Evolutionary conservation across 1,140 invertebrate genomes (phyloP), one percentile per base, ranked within the genome.

Genomic region (Oryzaephilus surinamensis): DNA sequence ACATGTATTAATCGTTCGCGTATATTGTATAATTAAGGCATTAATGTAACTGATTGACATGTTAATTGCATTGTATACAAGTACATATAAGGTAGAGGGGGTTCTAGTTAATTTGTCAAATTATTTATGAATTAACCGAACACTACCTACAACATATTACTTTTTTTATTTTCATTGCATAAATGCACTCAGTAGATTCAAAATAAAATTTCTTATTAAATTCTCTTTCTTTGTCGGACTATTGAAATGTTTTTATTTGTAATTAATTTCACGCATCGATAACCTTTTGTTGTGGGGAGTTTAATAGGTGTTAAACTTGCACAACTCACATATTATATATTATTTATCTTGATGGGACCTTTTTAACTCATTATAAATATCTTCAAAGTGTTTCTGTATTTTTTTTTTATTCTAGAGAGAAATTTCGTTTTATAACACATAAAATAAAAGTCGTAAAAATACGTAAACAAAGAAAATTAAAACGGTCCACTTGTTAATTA

Each of bases 1-100:
- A n/a, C n/a, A n/a, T n/a, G n/a, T n/a, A n/a, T n/a, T n/a, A n/a
- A n/a, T n/a, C 12, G 8, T 1, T 11, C 5, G 5, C 30, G 21
- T 12, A 14, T 33, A 30, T 39, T 37, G 27, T 32, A 32, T 40
- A 41, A 29, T 24, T 45, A 21, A 14, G 19, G 18, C 29, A 32
- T 37, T 51, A 49, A 52, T 46, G 49, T 38, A 16, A 24, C 16
- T 40, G 44, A 50, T 50, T 52, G 47, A 45, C 50, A 50, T 43
- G 41, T 45, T 52, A 52, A 52, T 52, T 52, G 47, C 38, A 35
- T 34, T 52, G 43, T 50, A 45, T 43, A 48, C 43, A 45, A 39
- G 20, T 43, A 12, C 26, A 17, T 21, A 12, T 11, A n/a, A 38
- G 28, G 43, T 35, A 33, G 41, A 21, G 42, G 36, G 43, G 45